Evolutionary conservation across 2,797 vertebrate genomes (phyloP), one percentile per base, ranked within the genome.

Genomic region (Mareca penelope): DNA sequence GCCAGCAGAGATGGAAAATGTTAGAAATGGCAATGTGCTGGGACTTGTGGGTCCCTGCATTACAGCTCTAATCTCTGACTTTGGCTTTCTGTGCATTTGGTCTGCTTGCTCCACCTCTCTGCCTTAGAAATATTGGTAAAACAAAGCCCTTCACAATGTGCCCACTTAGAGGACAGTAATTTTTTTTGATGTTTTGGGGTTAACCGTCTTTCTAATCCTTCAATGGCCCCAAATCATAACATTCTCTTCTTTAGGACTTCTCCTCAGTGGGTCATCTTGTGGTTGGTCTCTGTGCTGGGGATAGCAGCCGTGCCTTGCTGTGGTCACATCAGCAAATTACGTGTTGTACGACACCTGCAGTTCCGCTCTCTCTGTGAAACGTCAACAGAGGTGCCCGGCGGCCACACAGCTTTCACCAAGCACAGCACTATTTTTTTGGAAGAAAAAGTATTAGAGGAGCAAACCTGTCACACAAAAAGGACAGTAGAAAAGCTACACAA

Each of bases 371-470:
- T n/a, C 44, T 4, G 3, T 89, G 46, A 80, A 64, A 78, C 37
- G 50, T 31, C 19, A 33, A 5, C 33, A 65, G 67, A 80, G 16
- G 56, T 70, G 26, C 23, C 37, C 19, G 15, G 28, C 5, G 16
- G 46, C 78, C 35, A 35, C 68, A 11, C 60, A 88, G 44, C 55
- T 78, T 94, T 85, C 50, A 24, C 48, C n/a, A 60, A 55, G 53
- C 61, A 53, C 64, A 71, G 72, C 44, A 39, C 33, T 77, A 48
- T 83, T 85, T 86, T 81, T 91, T 88, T 95, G 76, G 79, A 93
- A 83, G 40, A 93, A 64, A 61, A 92, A 46, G 13, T 28, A 15
- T 75, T 73, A 70, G 29, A 82, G 56, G 44, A 89, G 60, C 68
- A 85, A 93, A 52, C 16, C 60, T 65, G 44, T 31, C 24, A 19